Base-by-base conservation (phyloP, 2,797 vertebrate genomes). In the Sebastes itinus region DNA sequence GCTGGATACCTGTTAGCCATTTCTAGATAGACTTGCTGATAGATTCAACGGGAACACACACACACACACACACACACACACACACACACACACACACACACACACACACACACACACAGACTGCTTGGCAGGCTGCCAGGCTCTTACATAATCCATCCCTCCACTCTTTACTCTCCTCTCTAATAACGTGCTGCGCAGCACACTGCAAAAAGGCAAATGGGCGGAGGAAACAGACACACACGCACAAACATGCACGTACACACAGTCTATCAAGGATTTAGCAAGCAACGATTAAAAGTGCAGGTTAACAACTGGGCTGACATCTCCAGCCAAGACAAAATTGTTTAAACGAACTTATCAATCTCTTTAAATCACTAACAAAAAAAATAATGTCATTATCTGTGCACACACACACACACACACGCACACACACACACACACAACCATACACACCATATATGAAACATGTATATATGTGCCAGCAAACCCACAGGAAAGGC, bases 141-240 rank as follows among this genome's bases (percentile, higher is more conserved):
- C 62, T 86, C 86, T 94, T 94, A 92, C 91, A 92, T 94, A 94
- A 94, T 93, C 88, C 60, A 78, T 91, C 90, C 88, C 82, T 87
- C 76, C 59, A 86, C 88, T 89, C 83, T 90, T 81, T 78, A 78
- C 86, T 68, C 46, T 75, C 83, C 49, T n/a, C 68, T 85, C 63
- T 85, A 86, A 86, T 76, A 75, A 30, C 6, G 33, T 30, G 56
- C 83, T 77, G 61, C 27, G 9, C 78, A 77, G 65, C 35, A 80
- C 77, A 82, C 60, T 22, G 75, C 70, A 76, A 71, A 78, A 56
- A 46, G 58, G 33, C 14, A 72, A 80, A 87, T 59, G 62, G 60
- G 49, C 7, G 25, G 52, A 72, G 82, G n/a, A 89, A 25, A 67
- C 13, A 42, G 13, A 61, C 54, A 74, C 82, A 73, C 70, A 66